Evolutionary conservation across 2,113 vertebrate species (phyloP), one percentile per base, ranked within the genome.

Genomic region (Agapornis roseicollis): DNA sequence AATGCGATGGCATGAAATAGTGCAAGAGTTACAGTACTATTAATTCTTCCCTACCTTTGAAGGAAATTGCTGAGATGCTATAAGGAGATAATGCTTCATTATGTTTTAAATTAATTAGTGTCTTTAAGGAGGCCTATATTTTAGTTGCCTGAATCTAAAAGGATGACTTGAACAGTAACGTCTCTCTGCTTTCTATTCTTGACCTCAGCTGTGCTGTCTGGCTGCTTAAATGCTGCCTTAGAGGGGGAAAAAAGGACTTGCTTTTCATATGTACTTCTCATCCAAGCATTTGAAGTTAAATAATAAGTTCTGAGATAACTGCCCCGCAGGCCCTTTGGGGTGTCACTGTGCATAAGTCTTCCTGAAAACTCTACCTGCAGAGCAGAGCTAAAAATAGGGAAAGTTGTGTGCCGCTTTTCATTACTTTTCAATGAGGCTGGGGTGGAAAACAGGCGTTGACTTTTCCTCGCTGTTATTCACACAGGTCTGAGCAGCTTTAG

Each of bases 271-370:
- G 31, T 47, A 31, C 23, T 53, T 80, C 69, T 76, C 46, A 28
- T 61, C 24, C 28, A 6, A 47, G 53, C 31, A 14, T 85, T 41
- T 47, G 56, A 49, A 85, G 58, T 71, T 74, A 73, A 91, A 64
- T 13, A 50, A 47, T 6, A 25, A 10, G 17, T 86, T 31, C 14
- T 47, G 83, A 95, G 74, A 25, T 18, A 46, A 16, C 49, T 41
- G 85, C 73, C 93, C 74, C 6, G 7, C 9, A 63, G 91, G 56
- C 44, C 24, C 61, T 80, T 22, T 31, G 64, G 68, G 85, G 31
- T 94, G 85, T 94, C 90, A 94, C 13, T 28, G 88, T 49, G 49
- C 66, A 78, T 85, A 72, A 88, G 24, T 52, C 39, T 96, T 87
- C 56, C 46, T 64, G 73, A 61, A 71, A 83, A 47, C 64, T 0